Evolutionary conservation across 2,113 vertebrate species (phyloP).

Genomic region (Centropus bengalensis): DNA sequence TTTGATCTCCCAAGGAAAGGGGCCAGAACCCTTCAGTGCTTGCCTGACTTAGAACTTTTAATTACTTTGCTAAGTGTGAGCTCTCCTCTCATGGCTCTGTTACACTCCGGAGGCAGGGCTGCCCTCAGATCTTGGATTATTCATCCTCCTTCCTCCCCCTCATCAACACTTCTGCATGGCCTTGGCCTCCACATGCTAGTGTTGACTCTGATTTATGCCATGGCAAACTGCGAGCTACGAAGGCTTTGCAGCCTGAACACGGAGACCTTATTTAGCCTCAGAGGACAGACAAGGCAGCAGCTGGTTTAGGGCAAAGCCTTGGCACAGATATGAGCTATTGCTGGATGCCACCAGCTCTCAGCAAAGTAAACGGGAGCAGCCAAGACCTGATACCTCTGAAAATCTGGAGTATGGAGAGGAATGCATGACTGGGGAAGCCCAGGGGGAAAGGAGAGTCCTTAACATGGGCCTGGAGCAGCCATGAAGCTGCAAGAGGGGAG

Average conservation of each 20-base stretch:
- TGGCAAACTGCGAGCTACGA: background rate
- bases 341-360: background rate
- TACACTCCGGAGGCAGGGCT: background rate
- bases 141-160: slow-evolving; percentile 1
- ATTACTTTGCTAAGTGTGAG: slow-evolving; percentile 23
- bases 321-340: background rate
- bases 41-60: slow-evolving; percentile 13
- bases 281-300: background rate
- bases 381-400: background rate
- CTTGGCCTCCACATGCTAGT: background rate
- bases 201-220: background rate
- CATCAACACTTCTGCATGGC: background rate
- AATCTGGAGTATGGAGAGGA: background rate
- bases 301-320: background rate
- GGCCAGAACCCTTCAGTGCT: slow-evolving; percentile 30
- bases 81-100: background rate
- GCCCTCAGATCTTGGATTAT: background rate
- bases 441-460: background rate
- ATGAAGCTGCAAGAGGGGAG: no score
- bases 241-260: background rate
- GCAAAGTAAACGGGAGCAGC: background rate
- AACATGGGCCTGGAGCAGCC: background rate
- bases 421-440: background rate
- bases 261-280: background rate
- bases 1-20: slow-evolving; percentile 66